phyloP scores from a whole-genome alignment of 2,113 vertebrate species.

The Sapayoa aenigma region DNA sequence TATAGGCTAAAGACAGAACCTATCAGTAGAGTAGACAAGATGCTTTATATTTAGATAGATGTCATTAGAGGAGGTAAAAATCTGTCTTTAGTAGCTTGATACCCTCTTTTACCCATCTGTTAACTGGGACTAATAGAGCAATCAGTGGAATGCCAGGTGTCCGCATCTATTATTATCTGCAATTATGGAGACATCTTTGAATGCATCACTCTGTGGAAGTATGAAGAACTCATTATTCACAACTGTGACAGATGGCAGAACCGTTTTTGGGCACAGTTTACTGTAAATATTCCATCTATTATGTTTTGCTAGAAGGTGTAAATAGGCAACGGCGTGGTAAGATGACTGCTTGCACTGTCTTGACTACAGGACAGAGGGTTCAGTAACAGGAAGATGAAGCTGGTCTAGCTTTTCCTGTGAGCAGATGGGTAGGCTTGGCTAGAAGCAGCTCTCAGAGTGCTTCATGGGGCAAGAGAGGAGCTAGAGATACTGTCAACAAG shows the following conservation, averaged over 20 bases:
- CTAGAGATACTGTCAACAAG: not conserved
- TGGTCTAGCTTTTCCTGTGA: not conserved
- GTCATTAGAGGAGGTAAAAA: not conserved
- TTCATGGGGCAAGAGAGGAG: accelerated
- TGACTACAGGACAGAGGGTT: not conserved
- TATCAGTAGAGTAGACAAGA: not conserved
- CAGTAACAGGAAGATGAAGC: not conserved
- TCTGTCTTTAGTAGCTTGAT: not conserved
- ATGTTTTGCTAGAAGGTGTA: not conserved
- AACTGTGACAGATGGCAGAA: not conserved
- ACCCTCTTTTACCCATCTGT: not conserved
- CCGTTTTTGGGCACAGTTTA: not conserved
- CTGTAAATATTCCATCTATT: not conserved
- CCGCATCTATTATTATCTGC: not conserved
- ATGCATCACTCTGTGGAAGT: not conserved
- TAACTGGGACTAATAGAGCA: not conserved
- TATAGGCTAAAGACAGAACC: not conserved
- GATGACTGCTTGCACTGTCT: not conserved
- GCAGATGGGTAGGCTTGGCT: not conserved
- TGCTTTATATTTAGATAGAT: not conserved
- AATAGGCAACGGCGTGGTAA: not conserved
- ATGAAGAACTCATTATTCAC: not conserved
- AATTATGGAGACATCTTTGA: not conserved
- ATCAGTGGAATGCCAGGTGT: not conserved
- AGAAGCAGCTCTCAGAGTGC: not conserved